Percentiles rank a stretch among this genome's conserved stretches.
phyloP scores from a whole-genome alignment of 2,888 invertebrate genomes.

The Tolmerus cingulatus region DNA sequence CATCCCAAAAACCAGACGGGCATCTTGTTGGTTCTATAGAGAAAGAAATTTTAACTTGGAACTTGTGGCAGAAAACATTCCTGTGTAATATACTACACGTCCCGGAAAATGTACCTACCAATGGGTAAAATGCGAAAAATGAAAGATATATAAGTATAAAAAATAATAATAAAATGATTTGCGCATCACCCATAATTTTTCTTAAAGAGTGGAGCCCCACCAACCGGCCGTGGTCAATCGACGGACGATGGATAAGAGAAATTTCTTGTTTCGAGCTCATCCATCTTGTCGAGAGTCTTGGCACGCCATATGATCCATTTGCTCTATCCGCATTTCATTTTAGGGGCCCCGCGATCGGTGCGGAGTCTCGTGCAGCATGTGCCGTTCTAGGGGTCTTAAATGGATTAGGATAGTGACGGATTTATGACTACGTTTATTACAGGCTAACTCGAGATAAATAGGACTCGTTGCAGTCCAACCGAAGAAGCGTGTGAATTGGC shows the following conservation, averaged over 20 bases:
- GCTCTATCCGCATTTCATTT: neutral
- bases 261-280: constrained; percentile 24
- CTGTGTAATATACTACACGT: neutral
- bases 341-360: neutral
- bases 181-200: neutral
- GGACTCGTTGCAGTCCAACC: neutral
- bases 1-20: neutral
- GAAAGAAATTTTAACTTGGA: neutral
- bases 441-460: neutral
- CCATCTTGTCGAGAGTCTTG: neutral
- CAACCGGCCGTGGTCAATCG: neutral
- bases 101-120: neutral
- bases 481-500: neutral
- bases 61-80: neutral
- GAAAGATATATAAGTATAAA: neutral
- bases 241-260: constrained; percentile 11
- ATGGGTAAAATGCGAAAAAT: neutral
- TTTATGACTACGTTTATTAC: neutral
- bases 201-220: neutral
- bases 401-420: neutral
- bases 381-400: neutral
- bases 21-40: neutral
- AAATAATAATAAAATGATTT: neutral
- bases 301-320: neutral
- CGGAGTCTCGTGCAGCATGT: neutral